Evolutionary conservation across 2,113 vertebrate species (phyloP).

Genomic region (Hymenochirus boettgeri): DNA sequence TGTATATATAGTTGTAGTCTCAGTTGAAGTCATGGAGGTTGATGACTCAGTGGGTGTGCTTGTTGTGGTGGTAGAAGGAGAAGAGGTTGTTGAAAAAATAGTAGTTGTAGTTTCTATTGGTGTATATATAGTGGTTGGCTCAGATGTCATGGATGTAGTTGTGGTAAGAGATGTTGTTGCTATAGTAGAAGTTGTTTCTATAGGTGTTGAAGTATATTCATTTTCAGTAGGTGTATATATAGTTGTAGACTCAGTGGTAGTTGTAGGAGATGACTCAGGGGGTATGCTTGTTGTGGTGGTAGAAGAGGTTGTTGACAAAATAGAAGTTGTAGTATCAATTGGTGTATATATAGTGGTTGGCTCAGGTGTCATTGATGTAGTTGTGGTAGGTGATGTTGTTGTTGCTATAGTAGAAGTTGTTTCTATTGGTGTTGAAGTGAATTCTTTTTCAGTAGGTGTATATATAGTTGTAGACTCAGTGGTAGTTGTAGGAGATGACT

Average conservation of each 20-base stretch:
- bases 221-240: background rate
- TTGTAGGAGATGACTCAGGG: background rate
- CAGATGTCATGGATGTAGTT: too few species aligned
- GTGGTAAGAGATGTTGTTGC: too few species aligned
- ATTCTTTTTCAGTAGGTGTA: background rate
- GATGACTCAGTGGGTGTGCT: background rate
- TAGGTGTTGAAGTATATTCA: background rate
- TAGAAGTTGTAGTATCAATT: background rate
- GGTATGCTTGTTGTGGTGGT: background rate
- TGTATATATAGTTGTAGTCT: slow-evolving; percentile 22
- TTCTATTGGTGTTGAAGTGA: background rate
- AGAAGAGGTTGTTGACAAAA: background rate
- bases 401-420: background rate
- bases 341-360: background rate
- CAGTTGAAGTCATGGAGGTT: slow-evolving; percentile 20
- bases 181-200: background rate
- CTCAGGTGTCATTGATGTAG: background rate
- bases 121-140: background rate
- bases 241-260: background rate
- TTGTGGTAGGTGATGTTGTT: background rate
- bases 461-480: background rate
- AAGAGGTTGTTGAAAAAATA: background rate
- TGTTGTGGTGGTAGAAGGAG: background rate
- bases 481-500: background rate
- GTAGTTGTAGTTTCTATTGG: background rate